Evolutionary conservation across 2,113 vertebrate genomes (phyloP), one percentile per base, ranked within the genome.

Genomic region (Struthidea cinerea): DNA sequence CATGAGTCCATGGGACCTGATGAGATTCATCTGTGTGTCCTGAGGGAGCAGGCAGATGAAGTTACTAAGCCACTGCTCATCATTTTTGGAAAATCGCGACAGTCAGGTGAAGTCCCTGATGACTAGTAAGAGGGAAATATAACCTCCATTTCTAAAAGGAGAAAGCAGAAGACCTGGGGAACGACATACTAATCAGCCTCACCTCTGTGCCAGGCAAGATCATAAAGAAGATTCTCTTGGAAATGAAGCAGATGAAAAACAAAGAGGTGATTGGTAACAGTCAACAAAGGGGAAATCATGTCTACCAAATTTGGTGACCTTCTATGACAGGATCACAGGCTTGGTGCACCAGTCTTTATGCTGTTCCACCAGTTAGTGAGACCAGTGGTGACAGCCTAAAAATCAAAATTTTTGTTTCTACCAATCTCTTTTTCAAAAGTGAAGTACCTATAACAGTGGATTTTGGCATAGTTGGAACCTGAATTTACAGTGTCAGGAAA

Each of bases 361-460:
- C 7, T 27, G 2, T 56, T 67, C 60, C 17, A 49, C 4, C 16
- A 11, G 6, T 42, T 63, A 23, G 4, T 35, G 12, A 80, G 13
- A 63, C 2, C 2, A 3, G 32, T 7, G 8, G 6, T 70, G 56
- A 44, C 19, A 53, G 16, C 7, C 28, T 24, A 41, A 75, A 73
- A 37, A 16, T 32, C 3, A 61, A 75, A 64, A 8, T 42, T 35
- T 70, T 4, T 83, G 13, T 80, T 90, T 37, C 15, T 42, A 41
- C 4, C 5, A 24, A 28, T 56, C 7, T 10, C 3, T 70, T 76
- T 75, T 71, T 65, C 35, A 79, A 55, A 60, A 46, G 2, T 32
- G 5, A 75, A 49, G 6, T 2, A n/a, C 1, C 1, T 35, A 24
- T 50, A 33, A 15, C 1, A 1, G 1, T 57, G 4, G 4, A 50